Percentiles rank a stretch among this genome's conserved stretches.
Evolutionary conservation across 1,140 invertebrate genomes (phyloP).

Genomic region (Zeugodacus cucurbitae): DNA sequence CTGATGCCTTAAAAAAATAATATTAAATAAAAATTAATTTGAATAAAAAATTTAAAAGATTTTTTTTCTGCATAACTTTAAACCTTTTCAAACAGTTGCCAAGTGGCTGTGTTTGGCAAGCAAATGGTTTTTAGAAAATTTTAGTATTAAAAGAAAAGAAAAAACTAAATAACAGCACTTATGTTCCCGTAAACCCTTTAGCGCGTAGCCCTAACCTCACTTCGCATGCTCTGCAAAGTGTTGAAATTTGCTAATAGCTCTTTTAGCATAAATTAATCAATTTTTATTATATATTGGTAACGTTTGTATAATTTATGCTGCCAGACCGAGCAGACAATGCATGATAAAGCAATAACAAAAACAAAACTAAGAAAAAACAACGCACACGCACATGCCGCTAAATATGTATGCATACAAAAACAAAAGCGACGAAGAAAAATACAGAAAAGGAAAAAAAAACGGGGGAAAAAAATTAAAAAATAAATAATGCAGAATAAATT

Average conservation of each 20-base stretch:
- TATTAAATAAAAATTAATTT: not conserved
- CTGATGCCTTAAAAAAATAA: not conserved
- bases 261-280: not conserved
- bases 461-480: not conserved
- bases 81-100: not conserved
- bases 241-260: not conserved
- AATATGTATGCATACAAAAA: not conserved
- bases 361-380: not conserved
- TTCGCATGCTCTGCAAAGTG: not conserved
- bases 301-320: not conserved
- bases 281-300: not conserved
- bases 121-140: not conserved
- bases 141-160: not conserved
- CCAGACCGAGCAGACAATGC: not conserved
- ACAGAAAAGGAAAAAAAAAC: no score
- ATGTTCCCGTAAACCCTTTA: not conserved
- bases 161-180: not conserved
- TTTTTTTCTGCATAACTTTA: not conserved
- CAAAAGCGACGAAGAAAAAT: not conserved
- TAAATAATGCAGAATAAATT: slow-evolving; percentile 37
- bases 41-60: not conserved
- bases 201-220: not conserved
- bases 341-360: not conserved
- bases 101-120: not conserved
- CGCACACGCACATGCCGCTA: not conserved